Percentiles rank a stretch among this genome's conserved stretches.
These are phyloP conservation scores for Temnothorax ravouxi DNA, from an alignment of 2,888 invertebrate genomes.

Conservation along the genomic window DNA sequence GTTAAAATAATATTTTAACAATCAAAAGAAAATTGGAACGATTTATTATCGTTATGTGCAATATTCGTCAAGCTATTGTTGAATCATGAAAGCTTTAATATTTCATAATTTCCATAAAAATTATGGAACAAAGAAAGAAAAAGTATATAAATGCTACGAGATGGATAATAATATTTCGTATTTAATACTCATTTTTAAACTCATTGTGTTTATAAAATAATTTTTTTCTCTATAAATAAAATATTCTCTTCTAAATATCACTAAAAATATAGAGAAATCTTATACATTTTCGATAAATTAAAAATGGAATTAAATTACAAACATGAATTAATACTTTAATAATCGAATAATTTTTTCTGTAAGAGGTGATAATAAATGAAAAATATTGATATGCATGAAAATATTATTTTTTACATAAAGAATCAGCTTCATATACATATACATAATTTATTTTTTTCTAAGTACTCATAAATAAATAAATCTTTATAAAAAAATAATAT, in stretches of 20 bases:
- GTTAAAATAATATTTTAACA: conserved; percentile 9
- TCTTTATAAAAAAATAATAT: too few relatives aligned
- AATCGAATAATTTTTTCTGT: too few relatives aligned
- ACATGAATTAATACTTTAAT: too few relatives aligned
- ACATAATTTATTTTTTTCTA: too few relatives aligned
- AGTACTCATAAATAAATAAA: background rate
- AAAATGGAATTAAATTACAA: too few relatives aligned
- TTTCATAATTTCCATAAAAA: background rate
- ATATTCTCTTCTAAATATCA: too few relatives aligned
- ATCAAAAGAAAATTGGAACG: background rate
- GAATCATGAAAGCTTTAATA: background rate
- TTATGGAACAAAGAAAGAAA: background rate
- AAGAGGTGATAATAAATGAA: too few relatives aligned
- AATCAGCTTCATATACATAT: too few relatives aligned
- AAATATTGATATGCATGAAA: too few relatives aligned
- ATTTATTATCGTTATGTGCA: background rate
- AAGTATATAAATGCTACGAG: background rate
- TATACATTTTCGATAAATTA: too few relatives aligned
- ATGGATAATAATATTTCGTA: background rate
- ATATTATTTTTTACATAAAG: too few relatives aligned
- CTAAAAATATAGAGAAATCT: too few relatives aligned
- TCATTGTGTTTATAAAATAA: background rate
- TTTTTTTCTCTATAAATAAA: background rate
- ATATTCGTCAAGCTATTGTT: background rate
- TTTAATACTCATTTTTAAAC: background rate